These are phyloP conservation scores for Liposcelis brunnea DNA, from an alignment of 2,888 invertebrate genomes.

Conservation along the genomic window DNA sequence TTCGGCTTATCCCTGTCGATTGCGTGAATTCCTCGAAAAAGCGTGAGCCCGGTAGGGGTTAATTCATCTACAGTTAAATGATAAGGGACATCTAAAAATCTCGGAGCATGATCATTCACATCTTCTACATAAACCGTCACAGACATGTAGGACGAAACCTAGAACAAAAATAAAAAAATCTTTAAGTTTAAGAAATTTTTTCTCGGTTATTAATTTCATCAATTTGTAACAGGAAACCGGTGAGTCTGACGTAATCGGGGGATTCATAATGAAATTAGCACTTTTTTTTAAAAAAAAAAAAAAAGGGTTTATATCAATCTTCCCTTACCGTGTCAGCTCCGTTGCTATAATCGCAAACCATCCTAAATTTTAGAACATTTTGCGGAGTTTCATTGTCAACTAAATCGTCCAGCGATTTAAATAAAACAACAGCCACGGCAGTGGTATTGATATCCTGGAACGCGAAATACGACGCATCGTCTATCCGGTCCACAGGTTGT, in stretches of 20 bases:
- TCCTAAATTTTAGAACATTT: constrained; percentile 65
- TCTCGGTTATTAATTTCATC: neutral
- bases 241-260: neutral
- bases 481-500: constrained; percentile 51
- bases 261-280: neutral
- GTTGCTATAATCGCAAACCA: constrained; percentile 53
- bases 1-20: constrained; percentile 73
- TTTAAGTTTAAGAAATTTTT: too few species aligned
- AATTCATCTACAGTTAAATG: constrained; percentile 62
- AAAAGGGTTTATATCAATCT: neutral
- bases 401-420: constrained; percentile 57
- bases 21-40: constrained; percentile 65
- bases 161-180: constrained; percentile 19
- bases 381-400: constrained; percentile 66
- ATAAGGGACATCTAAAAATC: constrained; percentile 63
- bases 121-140: constrained; percentile 81
- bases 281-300: neutral
- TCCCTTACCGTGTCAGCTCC: constrained; percentile 46
- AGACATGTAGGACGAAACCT: constrained; percentile 68
- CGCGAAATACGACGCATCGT: constrained; percentile 53
- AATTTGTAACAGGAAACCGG: neutral
- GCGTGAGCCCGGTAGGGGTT: constrained; percentile 59
- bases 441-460: constrained; percentile 59
- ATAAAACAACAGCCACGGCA: constrained; percentile 55
- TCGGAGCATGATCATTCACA: constrained; percentile 67